These are phyloP conservation scores for Glaucomys volans DNA, from an alignment of 2,113 vertebrate genomes.

Conservation along the genomic window DNA sequence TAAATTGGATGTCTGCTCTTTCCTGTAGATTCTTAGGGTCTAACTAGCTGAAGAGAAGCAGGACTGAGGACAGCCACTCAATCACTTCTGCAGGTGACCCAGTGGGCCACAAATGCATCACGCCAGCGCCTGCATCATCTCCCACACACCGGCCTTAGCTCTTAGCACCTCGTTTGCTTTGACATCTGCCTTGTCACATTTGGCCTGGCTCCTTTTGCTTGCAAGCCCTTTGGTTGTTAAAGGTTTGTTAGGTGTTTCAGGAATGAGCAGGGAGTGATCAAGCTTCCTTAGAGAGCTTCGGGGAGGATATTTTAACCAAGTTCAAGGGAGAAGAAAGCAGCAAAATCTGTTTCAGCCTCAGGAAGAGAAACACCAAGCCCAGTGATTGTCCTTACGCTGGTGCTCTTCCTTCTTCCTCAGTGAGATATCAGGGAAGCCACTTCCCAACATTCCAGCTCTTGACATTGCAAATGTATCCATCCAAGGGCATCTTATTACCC, in stretches of 20 bases:
- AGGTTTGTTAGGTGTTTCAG: not conserved
- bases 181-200: not conserved
- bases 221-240: not conserved
- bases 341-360: not conserved
- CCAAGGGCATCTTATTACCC: not conserved
- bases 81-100: not conserved
- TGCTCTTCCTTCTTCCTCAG: not conserved
- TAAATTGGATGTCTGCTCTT: not conserved
- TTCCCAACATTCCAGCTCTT: not conserved
- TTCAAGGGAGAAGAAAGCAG: not conserved
- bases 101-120: not conserved
- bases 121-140: not conserved
- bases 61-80: not conserved
- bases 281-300: not conserved
- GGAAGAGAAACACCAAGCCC: not conserved
- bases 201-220: not conserved
- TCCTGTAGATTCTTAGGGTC: not conserved
- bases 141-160: not conserved
- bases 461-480: not conserved
- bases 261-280: not conserved
- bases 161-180: not conserved
- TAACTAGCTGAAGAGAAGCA: not conserved
- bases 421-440: not conserved
- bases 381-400: not conserved
- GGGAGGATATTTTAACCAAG: not conserved